These are phyloP conservation scores for Equus quagga DNA, from an alignment of 2,113 vertebrate species.

Conservation along the genomic window DNA sequence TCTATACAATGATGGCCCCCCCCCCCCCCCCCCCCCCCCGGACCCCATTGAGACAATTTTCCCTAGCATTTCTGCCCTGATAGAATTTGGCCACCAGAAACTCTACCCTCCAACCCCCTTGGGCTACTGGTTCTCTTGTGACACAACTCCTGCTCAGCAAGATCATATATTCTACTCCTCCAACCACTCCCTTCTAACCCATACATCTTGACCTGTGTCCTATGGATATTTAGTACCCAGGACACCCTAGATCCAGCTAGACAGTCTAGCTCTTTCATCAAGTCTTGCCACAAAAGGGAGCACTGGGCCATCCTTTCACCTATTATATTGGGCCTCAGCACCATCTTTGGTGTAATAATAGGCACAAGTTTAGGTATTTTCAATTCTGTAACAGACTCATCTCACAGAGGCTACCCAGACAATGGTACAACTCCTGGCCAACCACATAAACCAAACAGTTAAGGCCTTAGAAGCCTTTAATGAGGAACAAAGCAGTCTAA, in stretches of 20 bases:
- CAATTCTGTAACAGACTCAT: slow-evolving; percentile 4
- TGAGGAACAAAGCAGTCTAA: background rate
- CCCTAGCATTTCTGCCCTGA: background rate
- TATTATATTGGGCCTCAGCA: background rate
- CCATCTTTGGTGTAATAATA: background rate
- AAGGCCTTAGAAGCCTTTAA: background rate
- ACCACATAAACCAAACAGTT: background rate
- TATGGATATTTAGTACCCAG: background rate
- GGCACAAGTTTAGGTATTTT: background rate
- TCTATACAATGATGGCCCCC: background rate
- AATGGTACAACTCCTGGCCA: background rate
- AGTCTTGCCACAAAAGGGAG: background rate
- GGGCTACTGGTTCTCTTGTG: background rate
- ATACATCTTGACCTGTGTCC: background rate
- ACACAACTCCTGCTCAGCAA: background rate
- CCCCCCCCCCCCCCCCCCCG: accelerated
- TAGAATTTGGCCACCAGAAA: background rate
- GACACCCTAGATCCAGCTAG: background rate
- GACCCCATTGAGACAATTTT: background rate
- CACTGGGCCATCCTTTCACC: background rate
- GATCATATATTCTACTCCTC: background rate
- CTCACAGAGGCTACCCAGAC: background rate
- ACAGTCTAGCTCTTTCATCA: background rate
- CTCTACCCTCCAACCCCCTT: background rate
- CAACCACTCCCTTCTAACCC: background rate